Evolutionary conservation across 2,888 invertebrate genomes (phyloP), one percentile per base, ranked within the genome.

Genomic region (Busseola fusca): DNA sequence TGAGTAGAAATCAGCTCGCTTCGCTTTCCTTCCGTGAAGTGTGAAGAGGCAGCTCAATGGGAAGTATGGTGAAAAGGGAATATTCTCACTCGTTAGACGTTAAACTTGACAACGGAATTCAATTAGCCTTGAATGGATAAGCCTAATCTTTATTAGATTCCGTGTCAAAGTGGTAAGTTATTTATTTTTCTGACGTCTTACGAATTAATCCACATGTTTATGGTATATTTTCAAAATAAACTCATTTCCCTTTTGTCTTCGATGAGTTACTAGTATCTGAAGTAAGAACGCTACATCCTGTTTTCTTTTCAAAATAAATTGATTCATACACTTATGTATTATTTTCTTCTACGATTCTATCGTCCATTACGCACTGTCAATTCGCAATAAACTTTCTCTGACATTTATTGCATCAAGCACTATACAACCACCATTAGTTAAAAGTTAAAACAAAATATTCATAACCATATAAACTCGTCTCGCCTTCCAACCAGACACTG

Each of bases 371-470:
- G 14, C 25, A 69, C 58, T 54, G 45, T 63, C 34, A 74, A 68
- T 73, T 73, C 42, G n/a, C 65, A 69, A 65, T 67, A 48, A 69
- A 76, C 73, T 82, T 77, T 84, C 75, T 74, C 65, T 56, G 14
- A 52, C 27, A 64, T 73, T 68, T 69, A 69, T 74, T 68, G 12
- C 66, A 70, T 69, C 37, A 42, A 68, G 45, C 66, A 71, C 40
- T 67, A 63, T 58, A 66, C 25, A 70, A 71, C 65, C 56, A 56
- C 10, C 30, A 68, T 68, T 81, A 64, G 30, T 65, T 63, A 66
- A 45, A 71, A 45, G 34, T 45, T 63, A 54, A 63, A 69, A 67
- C 27, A 52, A 76, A 83, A 76, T 58, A 72, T 78, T 73, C 48
- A 9, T 34, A 64, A 62, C 48, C 5, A 74, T 74, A 64, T 69